Evolutionary conservation across 2,888 invertebrate genomes (phyloP), one percentile per base, ranked within the genome.

Genomic region (Erebia epiphron): DNA sequence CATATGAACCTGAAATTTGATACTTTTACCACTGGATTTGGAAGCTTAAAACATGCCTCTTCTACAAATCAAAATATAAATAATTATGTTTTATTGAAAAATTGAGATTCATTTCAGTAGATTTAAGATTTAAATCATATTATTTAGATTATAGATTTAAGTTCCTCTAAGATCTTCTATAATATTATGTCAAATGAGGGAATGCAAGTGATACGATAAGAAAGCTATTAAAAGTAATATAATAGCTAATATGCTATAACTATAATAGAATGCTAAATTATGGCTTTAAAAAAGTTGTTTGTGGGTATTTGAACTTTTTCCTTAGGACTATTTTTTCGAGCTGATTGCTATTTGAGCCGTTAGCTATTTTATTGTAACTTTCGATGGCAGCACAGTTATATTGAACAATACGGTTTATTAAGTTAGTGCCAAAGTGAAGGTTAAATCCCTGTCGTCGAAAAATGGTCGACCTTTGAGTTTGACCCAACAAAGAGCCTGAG

Each of bases 381-480:
- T 21, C 18, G 5, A 14, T 57, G 26, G 21, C 49, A 46, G 43
- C n/a, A 46, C 49, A 41, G 49, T 63, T 63, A 46, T 3, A 57
- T 56, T 16, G 11, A 41, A 52, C 66, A 66, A 66, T 66, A 10
- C 46, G 13, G 21, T 64, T 57, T 54, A 21, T 64, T 63, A 5
- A 60, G 16, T 49, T 26, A 3, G 21, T 11, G 18, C 4, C 14
- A 52, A 16, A 41, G 18, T 67, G 26, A 57, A 70, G 50, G 63
- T 70, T 57, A 21, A 60, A 66, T n/a, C 41, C 16, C 52, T 50
- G 63, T 69, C 21, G 18, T 58, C 16, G n/a, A 69, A 72, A 72
- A 64, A 57, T 50, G 26, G 14, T 14, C 50, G 62, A 69, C 72
- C 67, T 72, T 65, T n/a, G n/a, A n/a, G n/a, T n/a, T 72, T 66